Percentiles rank a stretch among this genome's conserved stretches.
Conservation (phyloP, 2,113 vertebrate genomes). For the Globicephala melas region DNA sequence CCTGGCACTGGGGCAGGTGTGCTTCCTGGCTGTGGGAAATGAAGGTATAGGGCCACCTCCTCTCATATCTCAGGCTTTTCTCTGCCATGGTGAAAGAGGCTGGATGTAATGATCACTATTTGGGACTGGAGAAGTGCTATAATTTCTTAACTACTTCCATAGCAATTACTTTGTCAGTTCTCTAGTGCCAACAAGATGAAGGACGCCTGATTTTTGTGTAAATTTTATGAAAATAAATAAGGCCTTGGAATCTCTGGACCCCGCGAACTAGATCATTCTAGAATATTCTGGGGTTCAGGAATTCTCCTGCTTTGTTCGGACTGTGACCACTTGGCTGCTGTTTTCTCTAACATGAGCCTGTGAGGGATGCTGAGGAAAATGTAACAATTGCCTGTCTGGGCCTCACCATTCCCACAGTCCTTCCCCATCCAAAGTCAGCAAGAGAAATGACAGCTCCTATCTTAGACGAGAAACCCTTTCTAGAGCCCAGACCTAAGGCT, state of each 20-base stretch:
- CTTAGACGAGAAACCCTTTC: not conserved
- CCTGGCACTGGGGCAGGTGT: slow-evolving; percentile 36
- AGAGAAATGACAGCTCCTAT: not conserved
- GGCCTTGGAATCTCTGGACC: not conserved
- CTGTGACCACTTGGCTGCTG: not conserved
- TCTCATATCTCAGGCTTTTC: not conserved
- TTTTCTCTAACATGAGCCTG: not conserved
- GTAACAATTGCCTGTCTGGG: not conserved
- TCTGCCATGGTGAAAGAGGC: not conserved
- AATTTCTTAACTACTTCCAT: slow-evolving; percentile 48
- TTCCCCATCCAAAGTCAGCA: not conserved
- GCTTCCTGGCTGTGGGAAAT: not conserved
- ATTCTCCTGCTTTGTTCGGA: not conserved
- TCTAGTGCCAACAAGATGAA: not conserved
- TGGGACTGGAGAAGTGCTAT: not conserved
- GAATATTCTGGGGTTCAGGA: not conserved
- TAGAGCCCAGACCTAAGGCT: not conserved
- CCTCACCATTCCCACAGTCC: accelerated
- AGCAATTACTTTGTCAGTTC: not conserved
- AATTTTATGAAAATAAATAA: not conserved
- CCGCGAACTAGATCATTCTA: not conserved
- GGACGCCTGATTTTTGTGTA: not conserved
- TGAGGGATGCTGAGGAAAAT: accelerated
- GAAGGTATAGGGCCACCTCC: accelerated
- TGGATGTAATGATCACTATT: slow-evolving; percentile 47